Conservation (phyloP, 1,140 invertebrate species). For the Himalopsyche phryganea region DNA sequence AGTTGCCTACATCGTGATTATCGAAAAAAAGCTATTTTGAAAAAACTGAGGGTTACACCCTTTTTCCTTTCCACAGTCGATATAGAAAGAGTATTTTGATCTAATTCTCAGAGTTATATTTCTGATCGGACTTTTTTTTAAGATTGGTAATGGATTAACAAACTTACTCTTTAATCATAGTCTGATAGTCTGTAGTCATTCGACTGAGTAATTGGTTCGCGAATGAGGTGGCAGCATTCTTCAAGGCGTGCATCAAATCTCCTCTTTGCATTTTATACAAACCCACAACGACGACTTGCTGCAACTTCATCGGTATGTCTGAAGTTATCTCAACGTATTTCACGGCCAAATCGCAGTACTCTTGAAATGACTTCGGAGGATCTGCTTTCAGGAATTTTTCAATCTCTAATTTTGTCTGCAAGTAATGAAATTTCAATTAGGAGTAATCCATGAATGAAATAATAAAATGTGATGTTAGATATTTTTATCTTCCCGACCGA, state of each 20-base stretch:
- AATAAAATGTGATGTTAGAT: too few species aligned
- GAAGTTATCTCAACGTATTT: slow-evolving; percentile 63
- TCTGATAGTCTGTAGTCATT: slow-evolving; percentile 79
- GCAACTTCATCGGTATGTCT: slow-evolving; percentile 61
- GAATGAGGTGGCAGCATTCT: slow-evolving; percentile 64
- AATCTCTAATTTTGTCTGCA: slow-evolving; percentile 55
- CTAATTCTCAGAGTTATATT: too few species aligned
- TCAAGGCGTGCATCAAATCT: slow-evolving; percentile 72
- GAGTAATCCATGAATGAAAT: too few species aligned
- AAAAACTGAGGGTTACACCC: too few species aligned
- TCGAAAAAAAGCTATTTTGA: too few species aligned
- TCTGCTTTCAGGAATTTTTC: slow-evolving; percentile 65
- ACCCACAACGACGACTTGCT: slow-evolving; percentile 69
- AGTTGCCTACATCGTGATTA: too few species aligned
- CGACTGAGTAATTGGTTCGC: slow-evolving; percentile 66
- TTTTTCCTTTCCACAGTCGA: too few species aligned
- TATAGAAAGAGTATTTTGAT: too few species aligned
- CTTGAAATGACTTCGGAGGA: slow-evolving; percentile 61
- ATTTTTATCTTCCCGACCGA: too few species aligned
- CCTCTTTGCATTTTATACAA: slow-evolving; percentile 83
- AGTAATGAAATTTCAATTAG: too few species aligned
- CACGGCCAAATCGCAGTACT: slow-evolving; percentile 62
- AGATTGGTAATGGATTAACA: too few species aligned
- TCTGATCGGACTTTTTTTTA: too few species aligned
- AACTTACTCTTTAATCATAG: slow-evolving; percentile 70